Evolutionary conservation across 2,888 invertebrate genomes (phyloP), one percentile per base, ranked within the genome.

Genomic region (Hydrotaea diabolus): DNA sequence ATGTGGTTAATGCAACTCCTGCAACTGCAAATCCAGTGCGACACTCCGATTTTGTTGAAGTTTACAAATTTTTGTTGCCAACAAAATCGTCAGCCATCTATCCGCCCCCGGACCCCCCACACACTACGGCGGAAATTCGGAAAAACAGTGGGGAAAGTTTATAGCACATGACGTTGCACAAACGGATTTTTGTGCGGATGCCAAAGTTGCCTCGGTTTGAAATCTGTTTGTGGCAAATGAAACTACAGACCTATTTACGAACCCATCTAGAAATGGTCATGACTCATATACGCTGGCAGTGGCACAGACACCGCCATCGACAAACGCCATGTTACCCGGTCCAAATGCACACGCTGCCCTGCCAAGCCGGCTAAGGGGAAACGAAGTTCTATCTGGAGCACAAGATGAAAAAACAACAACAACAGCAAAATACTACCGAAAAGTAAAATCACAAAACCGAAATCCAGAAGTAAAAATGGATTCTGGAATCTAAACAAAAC

Each of bases 41-140:
- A 49, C 15, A 39, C 43, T 36, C 23, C 17, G 21, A 17, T 23
- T 62, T 23, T 69, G 46, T 23, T 74, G 71, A 64, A 72, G 46
- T 43, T 39, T 19, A 39, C 73, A 73, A 31, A 80, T 72, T 75
- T 84, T 49, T 64, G 59, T 66, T 72, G 71, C 71, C 76, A 81
- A 81, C 31, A 69, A 43, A 69, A 69, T 69, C 69, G 17, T 11
- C 64, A 64, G 36, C 13, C 46, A 11, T 11, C 43, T 11, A 11
- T 57, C 57, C 59, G 26, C 7, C 26, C 11, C 13, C 49, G 49
- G 1, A 2, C n/a, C n/a, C 49, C 49, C 13, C 13, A n/a, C n/a
- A 8, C 1, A 49, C 9, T 8, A 43, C 15, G 4, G 13, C 8
- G 62, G 62, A 62, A 62, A 62, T n/a, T 62, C 59, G n/a, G 4